Conservation (phyloP, 2,888 invertebrate species). For the Drosophila eohydei region DNA sequence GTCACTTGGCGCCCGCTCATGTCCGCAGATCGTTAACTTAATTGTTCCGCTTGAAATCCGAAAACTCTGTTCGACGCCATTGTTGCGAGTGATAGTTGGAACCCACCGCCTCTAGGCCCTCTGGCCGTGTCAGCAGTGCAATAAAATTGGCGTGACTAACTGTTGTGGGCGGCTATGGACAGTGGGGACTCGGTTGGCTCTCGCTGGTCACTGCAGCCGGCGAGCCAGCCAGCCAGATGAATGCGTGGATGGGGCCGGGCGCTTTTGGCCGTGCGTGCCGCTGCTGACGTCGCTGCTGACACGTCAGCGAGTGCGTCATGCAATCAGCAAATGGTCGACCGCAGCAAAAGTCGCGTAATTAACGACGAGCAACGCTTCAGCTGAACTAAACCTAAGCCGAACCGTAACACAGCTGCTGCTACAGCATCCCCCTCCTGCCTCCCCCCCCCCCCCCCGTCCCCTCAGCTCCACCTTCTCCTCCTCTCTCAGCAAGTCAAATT, state of each 20-base stretch:
- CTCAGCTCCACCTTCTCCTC: neutral
- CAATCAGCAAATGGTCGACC: conserved; percentile 77
- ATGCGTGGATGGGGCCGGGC: neutral
- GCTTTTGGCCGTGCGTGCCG: conserved; percentile 64
- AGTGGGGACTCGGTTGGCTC: conserved; percentile 10
- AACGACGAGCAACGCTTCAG: conserved; percentile 53
- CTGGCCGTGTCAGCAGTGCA: conserved; percentile 63
- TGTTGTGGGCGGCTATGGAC: conserved; percentile 36
- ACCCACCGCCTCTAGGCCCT: conserved; percentile 17
- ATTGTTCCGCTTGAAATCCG: conserved; percentile 79
- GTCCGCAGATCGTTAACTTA: conserved; percentile 79
- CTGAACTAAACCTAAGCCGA: conserved; percentile 4
- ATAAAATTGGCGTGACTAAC: conserved; percentile 78
- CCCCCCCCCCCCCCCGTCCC: neutral
- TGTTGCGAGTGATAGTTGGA: conserved; percentile 72
- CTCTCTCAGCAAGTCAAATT: conserved; percentile 20
- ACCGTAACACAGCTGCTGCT: neutral
- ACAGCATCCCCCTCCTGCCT: neutral
- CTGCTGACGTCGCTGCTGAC: conserved; percentile 52
- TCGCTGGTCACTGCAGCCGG: neutral
- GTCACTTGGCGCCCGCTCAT: conserved; percentile 53
- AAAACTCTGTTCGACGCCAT: conserved; percentile 72
- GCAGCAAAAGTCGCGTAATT: conserved; percentile 79
- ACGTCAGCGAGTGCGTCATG: conserved; percentile 34
- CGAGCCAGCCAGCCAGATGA: neutral